Conservation (phyloP, 2,797 vertebrate species). For the Synanceia verrucosa region DNA sequence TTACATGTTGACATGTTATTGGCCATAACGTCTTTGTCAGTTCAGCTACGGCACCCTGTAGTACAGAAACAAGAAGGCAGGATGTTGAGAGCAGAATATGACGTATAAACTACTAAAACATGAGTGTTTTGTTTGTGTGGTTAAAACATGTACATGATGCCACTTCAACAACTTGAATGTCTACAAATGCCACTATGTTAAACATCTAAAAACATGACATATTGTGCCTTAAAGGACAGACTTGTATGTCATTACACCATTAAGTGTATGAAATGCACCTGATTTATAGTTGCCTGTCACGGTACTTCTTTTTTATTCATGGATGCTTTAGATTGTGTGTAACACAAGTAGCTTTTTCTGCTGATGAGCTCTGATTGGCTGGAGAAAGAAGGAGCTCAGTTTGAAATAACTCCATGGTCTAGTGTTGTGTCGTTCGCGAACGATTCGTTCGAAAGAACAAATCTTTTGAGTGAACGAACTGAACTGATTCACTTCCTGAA, state of each 20-base stretch:
- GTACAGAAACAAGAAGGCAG: neutral
- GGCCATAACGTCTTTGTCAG: neutral
- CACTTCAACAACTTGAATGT: slow-evolving; percentile 2
- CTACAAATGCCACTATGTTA: slow-evolving; percentile 9
- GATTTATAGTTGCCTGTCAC: neutral
- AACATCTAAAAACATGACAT: slow-evolving; percentile 10
- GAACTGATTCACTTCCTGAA: no score
- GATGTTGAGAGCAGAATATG: neutral
- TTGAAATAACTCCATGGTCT: neutral
- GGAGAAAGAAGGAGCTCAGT: neutral
- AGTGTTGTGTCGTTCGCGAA: no score
- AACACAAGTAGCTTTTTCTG: neutral
- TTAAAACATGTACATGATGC: neutral
- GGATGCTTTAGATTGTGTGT: slow-evolving; percentile 1
- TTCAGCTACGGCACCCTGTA: neutral
- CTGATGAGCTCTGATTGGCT: neutral
- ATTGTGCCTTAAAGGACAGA: slow-evolving; percentile 48
- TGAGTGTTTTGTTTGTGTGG: neutral
- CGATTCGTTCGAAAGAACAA: no score
- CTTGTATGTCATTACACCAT: neutral
- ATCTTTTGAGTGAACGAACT: no score
- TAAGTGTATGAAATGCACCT: neutral
- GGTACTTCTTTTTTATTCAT: neutral
- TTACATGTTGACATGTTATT: neutral
- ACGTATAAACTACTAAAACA: neutral